These are phyloP conservation scores for Heliconius eleuchia DNA, from an alignment of 1,140 invertebrate species.

Conservation along the genomic window DNA sequence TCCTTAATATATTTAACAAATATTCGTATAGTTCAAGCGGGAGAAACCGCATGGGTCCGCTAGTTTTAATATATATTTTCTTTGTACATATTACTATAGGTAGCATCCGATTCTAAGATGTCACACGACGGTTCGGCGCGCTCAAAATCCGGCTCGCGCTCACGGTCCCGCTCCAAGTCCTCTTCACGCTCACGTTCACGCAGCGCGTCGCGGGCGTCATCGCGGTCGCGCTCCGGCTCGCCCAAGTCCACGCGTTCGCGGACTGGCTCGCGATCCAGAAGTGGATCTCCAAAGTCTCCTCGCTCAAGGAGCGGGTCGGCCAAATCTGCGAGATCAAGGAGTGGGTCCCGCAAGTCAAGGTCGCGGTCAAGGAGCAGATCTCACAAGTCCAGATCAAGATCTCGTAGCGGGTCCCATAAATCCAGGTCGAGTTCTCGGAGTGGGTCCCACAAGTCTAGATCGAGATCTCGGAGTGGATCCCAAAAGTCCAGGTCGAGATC, in stretches of 20 bases:
- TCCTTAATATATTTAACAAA: too few relatives aligned
- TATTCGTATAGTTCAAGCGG: too few relatives aligned
- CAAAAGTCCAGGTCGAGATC: conserved; percentile 38
- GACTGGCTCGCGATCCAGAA: conserved; percentile 38
- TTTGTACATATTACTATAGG: conserved; percentile 41
- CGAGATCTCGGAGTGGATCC: conserved; percentile 5
- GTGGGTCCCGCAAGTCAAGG: conserved; percentile 23
- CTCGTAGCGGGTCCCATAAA: conserved; percentile 45
- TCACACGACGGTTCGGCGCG: conserved; percentile 58
- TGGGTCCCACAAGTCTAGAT: conserved; percentile 40
- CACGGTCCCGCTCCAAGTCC: conserved; percentile 38
- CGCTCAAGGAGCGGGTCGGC: conserved; percentile 43
- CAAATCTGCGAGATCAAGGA: conserved; percentile 28
- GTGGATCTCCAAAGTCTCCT: conserved; percentile 33
- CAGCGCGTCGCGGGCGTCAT: conserved; percentile 39
- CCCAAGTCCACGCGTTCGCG: conserved; percentile 36
- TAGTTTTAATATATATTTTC: background rate
- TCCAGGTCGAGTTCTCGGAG: conserved; percentile 33
- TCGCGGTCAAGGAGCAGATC: conserved; percentile 33
- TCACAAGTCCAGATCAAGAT: conserved; percentile 30
- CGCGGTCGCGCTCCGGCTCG: conserved; percentile 44
- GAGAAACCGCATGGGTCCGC: too few relatives aligned
- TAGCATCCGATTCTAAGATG: conserved; percentile 58
- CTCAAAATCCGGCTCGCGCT: conserved; percentile 40
- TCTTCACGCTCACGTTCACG: conserved; percentile 34